A percentile compares a stretch with the other conserved stretches of the same genome.
phyloP scores from a whole-genome alignment of 30 jellyfish, hydroid and myxozoan species.

The Mastigias papua region DNA sequence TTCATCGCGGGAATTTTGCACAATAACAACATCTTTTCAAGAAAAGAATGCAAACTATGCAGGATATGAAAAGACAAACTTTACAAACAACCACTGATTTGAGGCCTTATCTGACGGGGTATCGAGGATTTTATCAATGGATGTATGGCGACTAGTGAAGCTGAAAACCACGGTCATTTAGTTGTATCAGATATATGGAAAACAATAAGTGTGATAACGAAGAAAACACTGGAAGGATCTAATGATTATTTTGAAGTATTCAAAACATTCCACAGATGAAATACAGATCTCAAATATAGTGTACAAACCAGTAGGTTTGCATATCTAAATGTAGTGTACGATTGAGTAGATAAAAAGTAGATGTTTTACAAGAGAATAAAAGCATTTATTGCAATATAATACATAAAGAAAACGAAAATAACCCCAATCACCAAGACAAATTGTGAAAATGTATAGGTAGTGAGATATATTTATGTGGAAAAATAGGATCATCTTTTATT shows the following conservation, averaged over 20 bases:
- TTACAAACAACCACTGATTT: not conserved
- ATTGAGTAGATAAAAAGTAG: too few relatives aligned
- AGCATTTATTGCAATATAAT: too few relatives aligned
- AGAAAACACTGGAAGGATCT: not conserved
- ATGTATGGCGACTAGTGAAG: not conserved
- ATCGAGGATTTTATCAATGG: not conserved
- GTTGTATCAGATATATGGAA: not conserved
- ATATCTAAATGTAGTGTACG: too few relatives aligned
- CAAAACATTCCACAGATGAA: not conserved
- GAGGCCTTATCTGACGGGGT: not conserved
- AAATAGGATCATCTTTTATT: too few relatives aligned
- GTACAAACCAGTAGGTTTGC: not conserved
- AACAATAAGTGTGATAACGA: not conserved
- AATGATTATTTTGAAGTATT: not conserved
- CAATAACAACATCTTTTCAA: not conserved
- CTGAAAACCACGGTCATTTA: not conserved
- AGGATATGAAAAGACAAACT: not conserved
- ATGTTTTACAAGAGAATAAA: too few relatives aligned
- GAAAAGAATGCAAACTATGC: not conserved
- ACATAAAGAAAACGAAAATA: too few relatives aligned
- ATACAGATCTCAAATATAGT: not conserved
- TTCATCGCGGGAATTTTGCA: not conserved
- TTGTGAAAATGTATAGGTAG: too few relatives aligned
- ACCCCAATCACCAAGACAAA: too few relatives aligned
- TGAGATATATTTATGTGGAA: too few relatives aligned